Conservation (phyloP, 1,140 invertebrate genomes). For the Polypedilum pembai region DNA sequence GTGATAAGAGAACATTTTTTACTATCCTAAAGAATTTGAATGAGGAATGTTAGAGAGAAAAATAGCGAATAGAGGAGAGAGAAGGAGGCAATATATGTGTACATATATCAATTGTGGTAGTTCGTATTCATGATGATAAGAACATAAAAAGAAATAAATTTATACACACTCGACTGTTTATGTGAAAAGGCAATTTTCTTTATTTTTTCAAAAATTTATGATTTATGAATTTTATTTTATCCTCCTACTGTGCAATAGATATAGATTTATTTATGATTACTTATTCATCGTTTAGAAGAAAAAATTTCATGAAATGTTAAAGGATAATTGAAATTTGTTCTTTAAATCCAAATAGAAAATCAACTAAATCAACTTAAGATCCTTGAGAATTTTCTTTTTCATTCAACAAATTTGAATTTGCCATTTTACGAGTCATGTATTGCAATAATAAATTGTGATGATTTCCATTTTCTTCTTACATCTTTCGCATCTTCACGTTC, state of each 20-base stretch:
- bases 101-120: not conserved
- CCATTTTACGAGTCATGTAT: too few relatives aligned
- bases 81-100: not conserved
- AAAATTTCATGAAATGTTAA: too few relatives aligned
- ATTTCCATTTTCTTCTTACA: too few relatives aligned
- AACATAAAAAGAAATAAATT: constrained; percentile 14
- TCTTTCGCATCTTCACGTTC: too few relatives aligned
- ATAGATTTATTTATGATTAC: constrained; percentile 14
- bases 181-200: too few relatives aligned
- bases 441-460: too few relatives aligned
- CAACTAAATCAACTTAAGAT: too few relatives aligned
- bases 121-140: constrained; percentile 18
- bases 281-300: not conserved
- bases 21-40: not conserved
- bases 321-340: too few relatives aligned
- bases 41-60: not conserved
- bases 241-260: not conserved
- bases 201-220: not conserved
- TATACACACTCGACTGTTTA: not conserved
- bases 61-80: not conserved
- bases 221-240: constrained; percentile 2
- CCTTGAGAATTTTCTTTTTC: too few relatives aligned
- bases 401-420: too few relatives aligned
- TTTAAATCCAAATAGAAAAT: too few relatives aligned
- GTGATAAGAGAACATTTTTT: not conserved